Base-by-base conservation (phyloP, 92 coral and sea anemone species). In the Epizoanthus fatuus region DNA sequence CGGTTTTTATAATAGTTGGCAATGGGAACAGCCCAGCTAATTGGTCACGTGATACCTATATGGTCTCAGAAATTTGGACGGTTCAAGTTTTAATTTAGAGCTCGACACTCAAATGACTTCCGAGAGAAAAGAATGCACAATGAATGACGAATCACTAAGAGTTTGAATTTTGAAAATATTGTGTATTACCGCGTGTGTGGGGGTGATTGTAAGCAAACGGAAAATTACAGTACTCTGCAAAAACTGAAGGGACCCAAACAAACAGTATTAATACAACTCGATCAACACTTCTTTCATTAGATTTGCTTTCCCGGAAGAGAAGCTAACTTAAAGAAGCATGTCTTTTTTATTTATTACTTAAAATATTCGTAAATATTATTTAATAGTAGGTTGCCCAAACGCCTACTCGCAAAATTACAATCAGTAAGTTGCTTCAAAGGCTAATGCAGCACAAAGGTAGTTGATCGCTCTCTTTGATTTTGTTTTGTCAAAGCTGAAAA, bases 161-260 rank as follows among this genome's bases (percentile, higher is more conserved):
- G 70, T 25, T 42, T 11, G 44, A 77, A 14, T 77, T 59, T 59
- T 75, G 38, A 60, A 77, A 59, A 59, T 8, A 69, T 66, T 66
- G 17, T 66, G 29, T 66, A 37, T 66, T 14, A 5, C 13, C 12
- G 22, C 14, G 72, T 32, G 15, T 66, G 72, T 66, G 72, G 38
- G 44, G 40, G 40, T 37, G 29, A 17, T 32, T 5, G 7, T 35
- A 59, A 11, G 13, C 14, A 4, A 13, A 77, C 82, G 82, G 70
- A 77, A 77, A 40, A 77, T 77, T 77, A 56, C 82, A 64, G 70
- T 60, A 77, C 82, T 77, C 72, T 60, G 82, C 56, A 60, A 62
- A 75, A 58, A 51, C 13, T 38, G 38, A 25, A 49, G 19, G 19
- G 9, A 15, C 4, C 9, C 77, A 72, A 49, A 51, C 78, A 56